phyloP scores from a whole-genome alignment of 2,888 invertebrate genomes.

The Zhuqinia jingwanae region DNA sequence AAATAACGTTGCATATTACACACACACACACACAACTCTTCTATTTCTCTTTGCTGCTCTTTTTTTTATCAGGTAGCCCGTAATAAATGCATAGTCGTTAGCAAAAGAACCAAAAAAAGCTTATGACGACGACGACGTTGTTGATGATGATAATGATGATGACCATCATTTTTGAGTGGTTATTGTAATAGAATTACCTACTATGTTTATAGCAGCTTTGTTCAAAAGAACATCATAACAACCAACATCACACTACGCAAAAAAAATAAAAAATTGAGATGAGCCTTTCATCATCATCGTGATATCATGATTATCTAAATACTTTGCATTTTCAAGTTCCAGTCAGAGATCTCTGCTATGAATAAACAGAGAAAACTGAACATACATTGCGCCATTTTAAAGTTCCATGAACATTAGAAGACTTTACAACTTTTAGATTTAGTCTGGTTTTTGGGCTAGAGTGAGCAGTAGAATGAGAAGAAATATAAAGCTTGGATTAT shows the following conservation, averaged over 20 bases:
- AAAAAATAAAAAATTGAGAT: neutral
- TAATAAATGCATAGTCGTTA: neutral
- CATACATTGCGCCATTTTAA: neutral
- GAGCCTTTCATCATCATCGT: neutral
- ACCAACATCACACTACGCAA: neutral
- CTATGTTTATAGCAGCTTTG: neutral
- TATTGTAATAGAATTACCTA: neutral
- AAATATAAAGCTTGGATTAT: too few species aligned
- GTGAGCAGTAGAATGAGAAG: too few species aligned
- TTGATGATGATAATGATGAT: too few species aligned
- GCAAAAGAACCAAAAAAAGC: conserved; percentile 13
- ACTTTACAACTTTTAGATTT: too few species aligned
- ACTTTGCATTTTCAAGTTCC: neutral
- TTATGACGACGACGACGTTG: neutral
- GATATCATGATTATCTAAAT: neutral
- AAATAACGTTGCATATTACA: conserved; percentile 39
- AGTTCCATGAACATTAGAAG: neutral
- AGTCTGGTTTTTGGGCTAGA: too few species aligned
- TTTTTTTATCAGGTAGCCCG: conserved; percentile 26
- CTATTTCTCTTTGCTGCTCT: neutral
- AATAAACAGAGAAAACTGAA: neutral
- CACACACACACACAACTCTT: neutral
- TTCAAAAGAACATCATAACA: neutral
- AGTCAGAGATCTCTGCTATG: too few species aligned
- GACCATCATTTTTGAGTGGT: neutral